Evolutionary conservation across 1,140 invertebrate genomes (phyloP).

Genomic region (Drosophila athabasca): DNA sequence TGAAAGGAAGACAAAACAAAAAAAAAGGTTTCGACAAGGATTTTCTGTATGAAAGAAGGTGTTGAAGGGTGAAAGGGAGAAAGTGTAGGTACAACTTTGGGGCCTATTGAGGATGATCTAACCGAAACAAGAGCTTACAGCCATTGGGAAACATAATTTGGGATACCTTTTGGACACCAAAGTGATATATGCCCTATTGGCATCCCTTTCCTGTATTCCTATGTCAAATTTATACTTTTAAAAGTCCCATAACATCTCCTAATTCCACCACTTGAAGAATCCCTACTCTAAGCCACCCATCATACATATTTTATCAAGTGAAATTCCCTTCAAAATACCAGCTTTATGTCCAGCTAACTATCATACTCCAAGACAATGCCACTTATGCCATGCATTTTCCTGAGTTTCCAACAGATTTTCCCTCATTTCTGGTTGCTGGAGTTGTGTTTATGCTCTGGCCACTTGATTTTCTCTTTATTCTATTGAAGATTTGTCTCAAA

Average conservation of each 20-base stretch:
- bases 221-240: not conserved
- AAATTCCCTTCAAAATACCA: constrained; percentile 15
- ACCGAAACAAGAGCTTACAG: no score
- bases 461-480: constrained; percentile 74
- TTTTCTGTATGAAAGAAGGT: constrained; percentile 11
- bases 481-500: constrained; percentile 79
- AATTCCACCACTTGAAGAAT: no score
- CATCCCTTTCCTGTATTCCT: no score
- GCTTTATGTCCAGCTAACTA: constrained; percentile 6
- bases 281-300: not conserved
- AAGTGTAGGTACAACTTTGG: constrained; percentile 15
- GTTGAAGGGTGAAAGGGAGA: constrained; percentile 8
- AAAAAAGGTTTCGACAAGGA: constrained; percentile 40
- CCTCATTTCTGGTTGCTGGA: constrained; percentile 9
- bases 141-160: no score
- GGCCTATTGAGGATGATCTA: not conserved
- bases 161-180: no score
- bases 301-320: constrained; percentile 18
- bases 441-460: constrained; percentile 56
- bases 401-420: constrained; percentile 27
- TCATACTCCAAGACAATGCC: constrained; percentile 15
- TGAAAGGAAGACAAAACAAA: constrained; percentile 1
- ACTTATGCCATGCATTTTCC: constrained; percentile 34
- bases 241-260: not conserved
- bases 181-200: no score